Evolutionary conservation across 2,113 vertebrate genomes (phyloP).

Genomic region (Elephas maximus): DNA sequence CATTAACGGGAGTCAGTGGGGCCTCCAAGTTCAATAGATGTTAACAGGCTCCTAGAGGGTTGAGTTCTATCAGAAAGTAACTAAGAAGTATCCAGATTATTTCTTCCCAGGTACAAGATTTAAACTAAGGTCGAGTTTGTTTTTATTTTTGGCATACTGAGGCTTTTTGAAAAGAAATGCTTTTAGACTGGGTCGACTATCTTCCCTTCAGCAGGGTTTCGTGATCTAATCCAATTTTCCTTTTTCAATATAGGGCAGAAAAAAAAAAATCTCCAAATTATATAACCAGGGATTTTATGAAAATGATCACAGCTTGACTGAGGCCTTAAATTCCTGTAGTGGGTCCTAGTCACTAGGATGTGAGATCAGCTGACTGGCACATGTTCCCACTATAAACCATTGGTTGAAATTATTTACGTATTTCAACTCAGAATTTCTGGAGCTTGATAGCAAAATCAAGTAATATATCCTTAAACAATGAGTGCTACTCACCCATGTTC

Average conservation of each 20-base stretch:
- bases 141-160: constrained; percentile 54
- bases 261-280: background rate
- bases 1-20: background rate
- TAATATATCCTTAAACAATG: background rate
- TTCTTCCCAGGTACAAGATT: background rate
- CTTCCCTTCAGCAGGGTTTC: constrained; percentile 3
- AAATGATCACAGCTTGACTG: constrained; percentile 28
- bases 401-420: background rate
- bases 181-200: background rate
- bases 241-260: background rate
- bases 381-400: background rate
- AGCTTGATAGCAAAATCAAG: background rate
- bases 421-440: background rate
- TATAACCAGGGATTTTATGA: background rate
- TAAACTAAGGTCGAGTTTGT: background rate
- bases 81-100: background rate
- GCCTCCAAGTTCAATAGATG: background rate
- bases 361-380: background rate
- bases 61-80: background rate
- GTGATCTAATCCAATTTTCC: constrained; percentile 38
- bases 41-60: background rate
- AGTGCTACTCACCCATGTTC: background rate
- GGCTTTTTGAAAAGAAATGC: background rate
- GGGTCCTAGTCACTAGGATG: background rate
- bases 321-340: background rate